Evolutionary conservation across 1,140 invertebrate species (phyloP).

Genomic region (Drosophila sechellia): DNA sequence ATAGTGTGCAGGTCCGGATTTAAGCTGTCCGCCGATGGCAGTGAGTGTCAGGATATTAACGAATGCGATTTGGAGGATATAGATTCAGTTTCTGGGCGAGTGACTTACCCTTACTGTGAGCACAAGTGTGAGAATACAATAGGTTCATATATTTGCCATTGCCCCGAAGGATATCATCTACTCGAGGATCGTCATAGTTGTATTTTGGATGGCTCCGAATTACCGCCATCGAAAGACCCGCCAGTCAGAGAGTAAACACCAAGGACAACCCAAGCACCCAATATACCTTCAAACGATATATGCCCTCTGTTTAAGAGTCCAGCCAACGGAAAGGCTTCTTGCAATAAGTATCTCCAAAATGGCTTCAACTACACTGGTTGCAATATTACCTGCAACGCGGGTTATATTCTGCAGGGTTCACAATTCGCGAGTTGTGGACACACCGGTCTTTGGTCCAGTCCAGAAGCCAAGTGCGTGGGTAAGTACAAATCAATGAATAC

Average conservation of each 20-base stretch:
- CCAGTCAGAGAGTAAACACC: too few species aligned
- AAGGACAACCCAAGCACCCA: neutral
- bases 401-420: too few species aligned
- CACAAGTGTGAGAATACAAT: constrained; percentile 88
- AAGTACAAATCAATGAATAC: too few species aligned
- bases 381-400: too few species aligned
- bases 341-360: too few species aligned
- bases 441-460: too few species aligned
- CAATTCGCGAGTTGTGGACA: too few species aligned
- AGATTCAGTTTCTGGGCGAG: constrained; percentile 67
- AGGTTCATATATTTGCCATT: constrained; percentile 88
- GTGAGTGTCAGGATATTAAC: constrained; percentile 87
- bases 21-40: constrained; percentile 84
- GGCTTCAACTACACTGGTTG: too few species aligned
- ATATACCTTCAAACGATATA: neutral
- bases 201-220: constrained; percentile 33
- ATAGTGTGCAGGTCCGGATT: constrained; percentile 86
- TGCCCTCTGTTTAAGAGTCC: neutral
- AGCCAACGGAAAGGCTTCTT: too few species aligned
- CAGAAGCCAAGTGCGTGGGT: too few species aligned
- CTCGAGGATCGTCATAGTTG: constrained; percentile 80
- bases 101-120: constrained; percentile 85
- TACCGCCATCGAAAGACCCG: neutral
- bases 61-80: constrained; percentile 86
- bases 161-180: constrained; percentile 77